A percentile compares a stretch with the other conserved stretches of the same genome.
Conservation (phyloP, 2,797 vertebrate genomes). For the Pseudopleuronectes americanus region DNA sequence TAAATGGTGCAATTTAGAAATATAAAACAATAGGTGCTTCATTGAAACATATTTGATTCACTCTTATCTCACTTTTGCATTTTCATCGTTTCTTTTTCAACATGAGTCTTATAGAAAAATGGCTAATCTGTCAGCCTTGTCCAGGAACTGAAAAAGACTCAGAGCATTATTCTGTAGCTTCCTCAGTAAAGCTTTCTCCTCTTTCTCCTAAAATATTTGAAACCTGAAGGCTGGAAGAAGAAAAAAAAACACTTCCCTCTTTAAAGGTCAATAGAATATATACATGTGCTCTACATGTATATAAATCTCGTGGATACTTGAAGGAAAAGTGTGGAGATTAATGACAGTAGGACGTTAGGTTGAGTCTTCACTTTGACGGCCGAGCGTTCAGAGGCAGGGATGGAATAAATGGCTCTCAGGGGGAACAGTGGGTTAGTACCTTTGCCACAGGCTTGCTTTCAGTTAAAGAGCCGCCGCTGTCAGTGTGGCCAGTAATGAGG, state of each 20-base stretch:
- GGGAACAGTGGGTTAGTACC: conserved; percentile 59
- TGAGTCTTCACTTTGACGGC: conserved; percentile 65
- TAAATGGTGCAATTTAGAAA: background rate
- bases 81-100: background rate
- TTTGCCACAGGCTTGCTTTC: conserved; percentile 68
- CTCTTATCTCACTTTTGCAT: too few species aligned
- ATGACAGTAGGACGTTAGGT: conserved; percentile 65
- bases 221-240: background rate
- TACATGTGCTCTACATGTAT: conserved; percentile 11
- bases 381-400: conserved; percentile 48
- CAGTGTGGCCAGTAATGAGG: conserved; percentile 81
- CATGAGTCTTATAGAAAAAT: background rate
- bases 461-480: conserved; percentile 72
- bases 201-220: background rate
- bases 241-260: background rate
- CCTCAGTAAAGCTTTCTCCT: background rate
- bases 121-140: background rate
- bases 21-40: background rate
- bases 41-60: too few species aligned
- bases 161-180: background rate
- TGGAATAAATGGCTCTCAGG: conserved; percentile 60
- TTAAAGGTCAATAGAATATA: background rate
- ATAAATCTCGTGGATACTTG: conserved; percentile 21
- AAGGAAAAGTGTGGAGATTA: conserved; percentile 34
- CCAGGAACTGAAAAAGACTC: background rate